Base-by-base conservation (phyloP, 2,113 vertebrate species). In the Coturnix japonica region DNA sequence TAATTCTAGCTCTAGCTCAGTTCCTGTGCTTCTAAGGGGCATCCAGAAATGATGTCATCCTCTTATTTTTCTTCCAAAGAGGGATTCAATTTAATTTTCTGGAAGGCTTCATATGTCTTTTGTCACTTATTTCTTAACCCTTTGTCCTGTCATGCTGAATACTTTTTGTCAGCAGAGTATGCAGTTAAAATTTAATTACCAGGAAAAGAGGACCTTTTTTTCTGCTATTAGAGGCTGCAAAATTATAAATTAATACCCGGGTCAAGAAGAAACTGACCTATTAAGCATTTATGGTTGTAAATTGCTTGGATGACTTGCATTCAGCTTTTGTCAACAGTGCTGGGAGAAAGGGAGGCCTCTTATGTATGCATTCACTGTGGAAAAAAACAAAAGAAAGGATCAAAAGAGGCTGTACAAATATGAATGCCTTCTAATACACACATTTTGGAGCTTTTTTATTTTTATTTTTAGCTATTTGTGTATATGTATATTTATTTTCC, bases 281-380 rank as follows among this genome's bases (percentile, higher is more conserved):
- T 85, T 85, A 91, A 88, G 11, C 13, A 81, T 53, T 91, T 85
- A 66, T 56, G 67, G 16, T 75, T 90, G 33, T 54, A 82, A 75
- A 73, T 54, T 89, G 13, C 53, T 87, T 80, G 53, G 88, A 87
- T 47, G 56, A 47, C 51, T 94, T 9, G 0, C 22, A 59, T 82
- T 77, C 10, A 72, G 59, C 49, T 78, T 69, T 60, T 65, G 41
- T 64, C 78, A 95, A 31, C 47, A 91, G 3, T 30, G n/a, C 1
- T 72, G 57, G 65, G 15, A 10, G 8, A 44, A 80, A 89, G 63
- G 13, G 78, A 78, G 5, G 23, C 2, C 15, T 90, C 14, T 80
- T 53, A 54, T 17, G 25, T 46, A 30, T 25, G 17, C n/a, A 51
- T 90, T 90, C 39, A 44, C 51, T 23, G 54, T 60, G 43, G 16